phyloP scores from a whole-genome alignment of 2,888 invertebrate species.

The Diarsia rubi region DNA sequence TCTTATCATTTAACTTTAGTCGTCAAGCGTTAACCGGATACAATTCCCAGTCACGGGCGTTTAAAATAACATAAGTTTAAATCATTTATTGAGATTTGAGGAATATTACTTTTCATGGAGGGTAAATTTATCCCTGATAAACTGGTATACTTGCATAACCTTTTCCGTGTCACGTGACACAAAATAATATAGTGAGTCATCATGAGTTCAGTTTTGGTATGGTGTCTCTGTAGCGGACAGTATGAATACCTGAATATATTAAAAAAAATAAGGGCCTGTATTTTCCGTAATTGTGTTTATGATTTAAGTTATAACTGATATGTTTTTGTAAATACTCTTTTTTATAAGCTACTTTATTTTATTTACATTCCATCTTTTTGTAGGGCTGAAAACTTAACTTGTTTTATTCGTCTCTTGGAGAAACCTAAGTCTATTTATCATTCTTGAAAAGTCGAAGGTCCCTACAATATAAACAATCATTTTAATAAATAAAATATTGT shows the following conservation, averaged over 20 bases:
- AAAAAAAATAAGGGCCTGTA: neutral
- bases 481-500: neutral
- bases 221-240: neutral
- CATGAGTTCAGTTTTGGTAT: neutral
- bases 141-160: constrained; percentile 7
- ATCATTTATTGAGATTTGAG: constrained; percentile 34
- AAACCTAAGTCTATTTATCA: neutral
- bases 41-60: constrained; percentile 14
- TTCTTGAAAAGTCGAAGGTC: neutral
- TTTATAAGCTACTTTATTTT: neutral
- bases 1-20: constrained; percentile 20
- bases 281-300: neutral
- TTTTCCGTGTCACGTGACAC: constrained; percentile 30
- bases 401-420: neutral
- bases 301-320: neutral
- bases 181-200: neutral
- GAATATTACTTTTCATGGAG: constrained; percentile 53
- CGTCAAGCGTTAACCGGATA: constrained; percentile 9
- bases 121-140: constrained; percentile 22
- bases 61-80: constrained; percentile 20
- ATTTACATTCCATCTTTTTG: neutral
- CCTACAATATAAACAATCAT: neutral
- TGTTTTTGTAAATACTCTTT: neutral
- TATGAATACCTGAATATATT: neutral
- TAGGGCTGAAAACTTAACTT: neutral